A percentile compares a stretch with the other conserved stretches of the same genome.
Evolutionary conservation across 2,797 vertebrate species (phyloP).

Genomic region (Sebastes kiyomatsui): DNA sequence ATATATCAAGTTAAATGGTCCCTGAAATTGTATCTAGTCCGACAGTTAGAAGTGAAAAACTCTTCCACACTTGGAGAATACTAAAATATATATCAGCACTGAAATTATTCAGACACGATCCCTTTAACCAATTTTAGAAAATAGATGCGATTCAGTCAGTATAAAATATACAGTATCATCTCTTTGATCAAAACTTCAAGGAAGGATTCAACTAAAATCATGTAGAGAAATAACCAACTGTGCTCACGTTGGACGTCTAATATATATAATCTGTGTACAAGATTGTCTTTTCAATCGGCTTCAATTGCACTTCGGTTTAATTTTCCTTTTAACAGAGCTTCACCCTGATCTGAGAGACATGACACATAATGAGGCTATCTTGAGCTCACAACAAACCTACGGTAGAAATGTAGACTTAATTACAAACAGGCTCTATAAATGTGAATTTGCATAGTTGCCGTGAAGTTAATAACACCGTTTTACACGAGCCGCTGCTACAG

Average conservation of each 20-base stretch:
- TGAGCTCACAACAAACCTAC: too few species aligned
- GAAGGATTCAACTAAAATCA: background rate
- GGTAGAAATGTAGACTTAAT: background rate
- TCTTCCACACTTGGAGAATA: background rate
- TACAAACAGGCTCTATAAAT: constrained; percentile 2
- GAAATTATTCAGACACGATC: constrained; percentile 49
- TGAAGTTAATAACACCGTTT: background rate
- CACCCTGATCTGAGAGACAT: constrained; percentile 9
- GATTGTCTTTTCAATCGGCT: constrained; percentile 16
- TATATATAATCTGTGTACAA: background rate
- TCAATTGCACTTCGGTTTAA: constrained; percentile 74
- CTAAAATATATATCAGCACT: constrained; percentile 25
- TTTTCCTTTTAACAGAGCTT: background rate
- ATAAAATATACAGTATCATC: constrained; percentile 19
- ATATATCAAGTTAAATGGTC: constrained; percentile 28
- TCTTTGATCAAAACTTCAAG: constrained; percentile 4
- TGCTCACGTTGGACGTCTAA: constrained; percentile 2
- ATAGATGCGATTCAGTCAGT: constrained; percentile 41
- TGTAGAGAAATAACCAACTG: constrained; percentile 14
- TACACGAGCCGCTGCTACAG: background rate
- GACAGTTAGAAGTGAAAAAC: constrained; percentile 26
- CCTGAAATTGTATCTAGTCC: constrained; percentile 29
- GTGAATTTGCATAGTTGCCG: background rate
- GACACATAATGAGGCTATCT: too few species aligned
- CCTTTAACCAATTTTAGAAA: constrained; percentile 52